Percentiles rank a stretch among this genome's conserved stretches.
Conservation (phyloP, 1,140 invertebrate species). For the Anastatus disparis region DNA sequence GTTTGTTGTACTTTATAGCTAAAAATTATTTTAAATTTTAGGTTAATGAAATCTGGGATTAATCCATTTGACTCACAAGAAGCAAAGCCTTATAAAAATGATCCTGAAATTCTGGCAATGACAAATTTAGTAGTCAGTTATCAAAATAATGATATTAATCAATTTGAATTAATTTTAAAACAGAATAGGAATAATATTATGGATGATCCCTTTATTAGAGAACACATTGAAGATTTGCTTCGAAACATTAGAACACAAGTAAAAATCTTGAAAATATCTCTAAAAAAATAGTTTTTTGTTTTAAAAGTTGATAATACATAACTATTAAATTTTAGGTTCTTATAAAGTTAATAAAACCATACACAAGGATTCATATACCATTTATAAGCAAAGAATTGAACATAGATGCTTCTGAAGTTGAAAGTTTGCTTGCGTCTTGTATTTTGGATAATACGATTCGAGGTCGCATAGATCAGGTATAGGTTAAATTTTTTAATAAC, state of each 20-base stretch:
- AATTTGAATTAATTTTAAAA: constrained; percentile 97
- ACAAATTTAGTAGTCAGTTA: constrained; percentile 98
- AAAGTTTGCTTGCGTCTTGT: constrained; percentile 97
- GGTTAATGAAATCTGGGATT: constrained; percentile 99
- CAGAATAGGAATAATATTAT: constrained; percentile 97
- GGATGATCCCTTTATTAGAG: constrained; percentile 99
- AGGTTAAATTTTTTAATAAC: background rate
- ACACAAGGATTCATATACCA: constrained; percentile 97
- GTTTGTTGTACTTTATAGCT: background rate
- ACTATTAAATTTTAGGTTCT: constrained; percentile 76
- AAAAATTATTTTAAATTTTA: constrained; percentile 58
- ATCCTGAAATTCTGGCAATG: constrained; percentile 99
- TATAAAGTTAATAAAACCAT: constrained; percentile 97
- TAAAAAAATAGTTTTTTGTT: no score
- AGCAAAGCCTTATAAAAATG: constrained; percentile 99
- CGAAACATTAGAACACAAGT: constrained; percentile 96
- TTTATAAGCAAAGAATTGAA: constrained; percentile 98
- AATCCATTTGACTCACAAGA: constrained; percentile 99
- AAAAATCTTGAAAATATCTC: constrained; percentile 15
- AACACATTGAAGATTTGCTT: constrained; percentile 98
- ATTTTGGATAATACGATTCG: constrained; percentile 98
- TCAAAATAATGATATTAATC: constrained; percentile 99
- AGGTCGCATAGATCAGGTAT: constrained; percentile 93
- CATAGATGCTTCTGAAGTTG: constrained; percentile 95
- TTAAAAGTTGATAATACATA: background rate